Conservation (phyloP, 2,888 invertebrate genomes). For the Ichneumoninae sp. region DNA sequence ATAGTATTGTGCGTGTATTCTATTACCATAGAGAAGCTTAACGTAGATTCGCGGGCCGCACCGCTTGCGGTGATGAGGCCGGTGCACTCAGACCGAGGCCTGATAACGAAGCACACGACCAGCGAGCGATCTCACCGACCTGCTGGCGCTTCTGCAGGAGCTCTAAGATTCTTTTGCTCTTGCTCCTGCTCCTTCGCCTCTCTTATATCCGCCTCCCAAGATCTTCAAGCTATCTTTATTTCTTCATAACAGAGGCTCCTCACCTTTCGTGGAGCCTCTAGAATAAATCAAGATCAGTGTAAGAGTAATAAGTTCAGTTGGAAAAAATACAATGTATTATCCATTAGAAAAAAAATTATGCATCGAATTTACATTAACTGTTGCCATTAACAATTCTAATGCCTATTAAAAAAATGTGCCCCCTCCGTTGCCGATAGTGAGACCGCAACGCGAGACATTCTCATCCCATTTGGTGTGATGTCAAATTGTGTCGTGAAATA, state of each 20-base stretch:
- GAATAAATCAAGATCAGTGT: not conserved
- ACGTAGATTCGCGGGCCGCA: constrained; percentile 7
- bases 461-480: no score
- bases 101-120: constrained; percentile 75
- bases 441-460: no score
- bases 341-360: not conserved
- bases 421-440: no score
- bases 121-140: constrained; percentile 45
- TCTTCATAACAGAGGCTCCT: constrained; percentile 41
- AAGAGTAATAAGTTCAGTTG: not conserved
- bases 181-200: constrained; percentile 20
- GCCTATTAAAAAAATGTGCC: no score
- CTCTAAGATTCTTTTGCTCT: constrained; percentile 36
- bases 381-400: no score
- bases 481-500: no score
- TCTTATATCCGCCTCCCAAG: constrained; percentile 29
- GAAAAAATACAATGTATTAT: not conserved
- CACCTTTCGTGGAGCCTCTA: not conserved
- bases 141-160: constrained; percentile 43
- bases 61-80: constrained; percentile 73
- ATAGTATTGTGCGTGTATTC: not conserved
- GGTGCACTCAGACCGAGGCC: constrained; percentile 78
- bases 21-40: not conserved
- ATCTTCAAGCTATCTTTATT: constrained; percentile 46
- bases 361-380: no score